phyloP scores from a whole-genome alignment of 2,113 vertebrate species.

The Colinus virginianus region DNA sequence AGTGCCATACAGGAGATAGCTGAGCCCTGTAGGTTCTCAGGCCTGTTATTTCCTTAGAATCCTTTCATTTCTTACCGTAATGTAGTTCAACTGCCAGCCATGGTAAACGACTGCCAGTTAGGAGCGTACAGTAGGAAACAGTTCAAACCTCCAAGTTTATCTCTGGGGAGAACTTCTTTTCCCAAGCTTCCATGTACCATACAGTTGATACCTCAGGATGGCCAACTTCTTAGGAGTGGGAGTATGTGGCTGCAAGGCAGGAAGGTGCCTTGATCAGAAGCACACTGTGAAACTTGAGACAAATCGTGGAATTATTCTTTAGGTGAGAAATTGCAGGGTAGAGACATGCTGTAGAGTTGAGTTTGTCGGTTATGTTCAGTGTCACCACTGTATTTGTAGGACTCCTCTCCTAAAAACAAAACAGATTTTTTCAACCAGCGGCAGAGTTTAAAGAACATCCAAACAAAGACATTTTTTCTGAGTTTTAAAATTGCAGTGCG shows the following conservation, averaged over 20 bases:
- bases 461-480: neutral
- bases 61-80: neutral
- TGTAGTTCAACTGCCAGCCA: neutral
- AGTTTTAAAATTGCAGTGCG: neutral
- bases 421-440: neutral
- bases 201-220: neutral
- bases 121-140: neutral
- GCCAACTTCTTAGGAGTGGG: neutral
- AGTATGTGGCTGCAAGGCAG: neutral
- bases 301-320: neutral
- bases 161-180: conserved; percentile 5
- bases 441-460: neutral
- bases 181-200: neutral
- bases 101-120: neutral
- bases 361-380: neutral
- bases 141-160: conserved; percentile 5
- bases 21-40: neutral
- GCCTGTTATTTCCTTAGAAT: neutral
- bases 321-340: neutral
- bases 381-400: neutral
- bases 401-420: neutral
- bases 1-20: neutral
- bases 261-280: neutral
- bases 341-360: neutral
- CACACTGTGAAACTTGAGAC: neutral